Base-by-base conservation (phyloP, 2,797 vertebrate species). In the Peromyscus eremicus region DNA sequence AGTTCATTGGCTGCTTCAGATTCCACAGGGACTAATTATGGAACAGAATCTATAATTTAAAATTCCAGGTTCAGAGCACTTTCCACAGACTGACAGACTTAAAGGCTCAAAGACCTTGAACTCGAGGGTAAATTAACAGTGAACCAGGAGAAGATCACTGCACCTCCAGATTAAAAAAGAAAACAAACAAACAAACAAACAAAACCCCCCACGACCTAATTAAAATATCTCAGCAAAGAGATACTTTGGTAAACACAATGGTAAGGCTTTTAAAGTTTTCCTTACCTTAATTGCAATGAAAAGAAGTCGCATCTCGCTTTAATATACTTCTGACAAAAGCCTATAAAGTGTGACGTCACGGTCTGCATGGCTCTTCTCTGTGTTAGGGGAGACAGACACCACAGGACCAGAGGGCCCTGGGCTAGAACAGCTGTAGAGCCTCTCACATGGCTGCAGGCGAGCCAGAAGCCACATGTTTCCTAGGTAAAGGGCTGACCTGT, bases 401-500 rank as follows among this genome's bases (percentile, higher is more conserved):
- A 13, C 27, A 32, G 82, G 68, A 81, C 75, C 12, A 34, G 96
- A 80, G 94, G 71, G 29, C 19, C 60, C 40, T 5, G 2, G 75
- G 80, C 70, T 64, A 14, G 43, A 27, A 87, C 80, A 71, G 55
- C 96, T 60, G 60, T 70, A 55, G 32, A 66, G 80, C 52, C 8
- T 5, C 76, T 93, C 73, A 94, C 93, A 46, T 97, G 94, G 96
- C 96, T 98, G 95, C 97, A 97, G 97, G 97, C 98, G 98, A 98
- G 86, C 68, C 55, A 27, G 88, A 62, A 90, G 80, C 80, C 76
- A 27, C 4, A 2, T 46, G 64, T 80, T 73, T 70, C 87, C 81
- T 62, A 62, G 94, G 92, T 89, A 76, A 46, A 77, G 73, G 94
- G 85, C 98, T 99, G 99, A 99, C 98, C 98, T 98, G 98, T 98